Conservation (phyloP, 2,888 invertebrate genomes). For the Clitarchus hookeri region DNA sequence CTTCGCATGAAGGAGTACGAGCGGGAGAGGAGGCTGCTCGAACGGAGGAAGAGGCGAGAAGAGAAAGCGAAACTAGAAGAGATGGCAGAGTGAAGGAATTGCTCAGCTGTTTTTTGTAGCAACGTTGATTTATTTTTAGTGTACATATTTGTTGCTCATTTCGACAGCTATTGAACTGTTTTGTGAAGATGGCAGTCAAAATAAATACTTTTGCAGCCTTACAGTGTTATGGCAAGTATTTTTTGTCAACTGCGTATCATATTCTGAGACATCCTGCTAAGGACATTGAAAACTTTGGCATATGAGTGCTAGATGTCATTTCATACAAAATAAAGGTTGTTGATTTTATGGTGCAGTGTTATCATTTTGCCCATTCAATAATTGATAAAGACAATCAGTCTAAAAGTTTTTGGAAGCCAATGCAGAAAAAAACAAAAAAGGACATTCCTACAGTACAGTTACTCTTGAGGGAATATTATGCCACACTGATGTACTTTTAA, state of each 20-base stretch:
- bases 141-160: neutral
- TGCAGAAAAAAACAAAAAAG: too few species aligned
- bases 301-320: neutral
- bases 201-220: neutral
- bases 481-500: too few species aligned
- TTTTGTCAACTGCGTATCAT: neutral
- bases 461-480: too few species aligned
- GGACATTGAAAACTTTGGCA: too few species aligned
- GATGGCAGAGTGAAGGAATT: neutral
- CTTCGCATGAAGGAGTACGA: conserved; percentile 92
- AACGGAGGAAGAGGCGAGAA: conserved; percentile 59
- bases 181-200: neutral
- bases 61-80: conserved; percentile 37
- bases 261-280: neutral
- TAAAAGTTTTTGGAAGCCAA: too few species aligned
- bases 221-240: neutral
- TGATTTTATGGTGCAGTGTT: neutral
- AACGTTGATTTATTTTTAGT: neutral
- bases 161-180: neutral
- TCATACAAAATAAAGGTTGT: conserved; percentile 1
- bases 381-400: too few species aligned
- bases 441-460: too few species aligned
- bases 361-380: too few species aligned
- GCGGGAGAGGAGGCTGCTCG: conserved; percentile 78
- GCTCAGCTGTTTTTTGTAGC: neutral